phyloP scores from a whole-genome alignment of 2,113 vertebrate genomes.

The Cisticola juncidis region DNA sequence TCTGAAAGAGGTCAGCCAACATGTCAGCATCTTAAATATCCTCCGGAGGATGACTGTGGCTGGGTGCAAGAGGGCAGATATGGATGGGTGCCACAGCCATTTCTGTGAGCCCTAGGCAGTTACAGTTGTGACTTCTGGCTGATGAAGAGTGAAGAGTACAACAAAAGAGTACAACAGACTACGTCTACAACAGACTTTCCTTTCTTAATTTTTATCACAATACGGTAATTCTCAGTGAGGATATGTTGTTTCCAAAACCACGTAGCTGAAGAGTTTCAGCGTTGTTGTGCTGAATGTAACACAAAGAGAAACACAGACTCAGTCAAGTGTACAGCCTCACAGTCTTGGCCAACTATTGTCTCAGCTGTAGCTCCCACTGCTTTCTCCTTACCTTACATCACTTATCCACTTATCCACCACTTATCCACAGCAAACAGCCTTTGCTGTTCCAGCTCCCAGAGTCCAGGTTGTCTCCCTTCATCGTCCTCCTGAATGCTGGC shows the following conservation, averaged over 20 bases:
- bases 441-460: neutral
- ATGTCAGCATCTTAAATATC: neutral
- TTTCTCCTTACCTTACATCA: neutral
- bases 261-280: neutral
- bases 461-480: neutral
- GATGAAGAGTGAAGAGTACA: neutral
- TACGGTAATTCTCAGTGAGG: neutral
- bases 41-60: neutral
- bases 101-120: neutral
- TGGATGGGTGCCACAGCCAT: neutral
- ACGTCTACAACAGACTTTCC: neutral
- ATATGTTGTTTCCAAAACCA: neutral
- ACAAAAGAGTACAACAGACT: no score
- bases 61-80: neutral
- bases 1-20: neutral
- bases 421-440: no score
- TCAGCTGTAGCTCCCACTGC: neutral
- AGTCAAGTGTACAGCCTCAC: neutral
- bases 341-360: neutral
- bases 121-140: neutral
- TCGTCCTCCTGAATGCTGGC: neutral
- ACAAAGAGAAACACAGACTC: neutral
- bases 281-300: neutral
- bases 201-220: neutral
- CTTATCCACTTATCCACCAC: no score